Base-by-base conservation (phyloP, 2,797 vertebrate genomes). In the Anguilla pacifica region DNA sequence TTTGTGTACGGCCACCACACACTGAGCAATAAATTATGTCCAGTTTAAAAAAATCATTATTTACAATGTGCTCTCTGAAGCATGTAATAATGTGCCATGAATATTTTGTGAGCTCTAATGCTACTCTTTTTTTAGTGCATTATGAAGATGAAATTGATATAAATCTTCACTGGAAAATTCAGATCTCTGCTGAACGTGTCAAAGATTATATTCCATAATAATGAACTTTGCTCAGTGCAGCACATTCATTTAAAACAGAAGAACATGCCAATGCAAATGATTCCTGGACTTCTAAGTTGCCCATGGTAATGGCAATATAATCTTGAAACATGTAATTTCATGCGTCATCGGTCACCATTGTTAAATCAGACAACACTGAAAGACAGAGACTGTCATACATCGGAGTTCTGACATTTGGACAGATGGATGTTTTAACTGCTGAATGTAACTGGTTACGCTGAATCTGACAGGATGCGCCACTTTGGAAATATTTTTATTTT, bases 281-380 rank as follows among this genome's bases (percentile, higher is more conserved):
- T 28, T 39, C 35, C 35, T n/a, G 85, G n/a, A 49, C 35, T 25
- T 10, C 83, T 28, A 15, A 10, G 35, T 51, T 59, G 17, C 57
- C 15, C 3, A 19, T 25, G 31, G 22, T 61, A 92, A 91, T 91
- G 88, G 91, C 90, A 91, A 86, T 90, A 87, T 88, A 90, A 88
- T 87, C 91, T 88, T 82, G 82, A 49, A 85, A 61, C 31, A 94
- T 90, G 88, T 93, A 92, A 96, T 96, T 96, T 96, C 94, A 94
- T 93, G 94, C 86, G 79, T 86, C 86, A 15, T 70, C 94, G 94
- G 94, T 94, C 84, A 79, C 84, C 86, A 22, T 70, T 95, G 94
- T 94, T 94, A 91, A 94, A 92, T 95, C 93, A 94, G 95, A 95
- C 94, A 93, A 91, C 89, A 94, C 88, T 90, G 90, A 95, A 86